These are phyloP conservation scores for Aphis gossypii DNA, from an alignment of 1,140 invertebrate species.

Conservation along the genomic window DNA sequence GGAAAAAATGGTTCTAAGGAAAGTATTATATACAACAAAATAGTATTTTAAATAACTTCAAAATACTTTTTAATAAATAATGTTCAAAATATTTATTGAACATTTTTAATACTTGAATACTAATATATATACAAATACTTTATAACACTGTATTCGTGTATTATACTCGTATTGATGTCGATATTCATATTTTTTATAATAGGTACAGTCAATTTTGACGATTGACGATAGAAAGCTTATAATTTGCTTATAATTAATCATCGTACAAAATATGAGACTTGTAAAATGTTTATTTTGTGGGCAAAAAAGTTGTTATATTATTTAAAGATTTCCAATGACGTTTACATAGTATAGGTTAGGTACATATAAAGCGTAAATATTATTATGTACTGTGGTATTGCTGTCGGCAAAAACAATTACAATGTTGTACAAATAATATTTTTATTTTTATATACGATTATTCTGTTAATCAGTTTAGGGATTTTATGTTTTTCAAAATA, in stretches of 20 bases:
- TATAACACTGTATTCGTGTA: no score
- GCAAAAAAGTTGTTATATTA: neutral
- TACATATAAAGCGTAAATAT: neutral
- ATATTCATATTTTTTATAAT: neutral
- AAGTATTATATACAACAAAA: no score
- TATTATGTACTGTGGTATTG: neutral
- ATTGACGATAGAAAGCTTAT: neutral
- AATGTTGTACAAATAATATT: neutral
- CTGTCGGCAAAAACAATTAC: neutral
- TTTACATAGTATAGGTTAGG: neutral
- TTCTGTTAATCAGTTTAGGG: neutral
- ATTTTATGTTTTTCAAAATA: neutral
- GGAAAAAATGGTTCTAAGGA: no score
- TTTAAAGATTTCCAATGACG: neutral
- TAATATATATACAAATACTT: no score
- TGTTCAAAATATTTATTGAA: no score
- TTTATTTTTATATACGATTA: neutral
- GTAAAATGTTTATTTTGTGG: neutral
- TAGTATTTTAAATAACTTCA: no score
- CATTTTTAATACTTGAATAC: no score
- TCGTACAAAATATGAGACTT: neutral
- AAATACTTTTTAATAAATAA: no score
- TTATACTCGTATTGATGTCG: neutral
- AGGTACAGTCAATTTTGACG: neutral
- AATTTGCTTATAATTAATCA: neutral